Conservation (phyloP, 2,113 vertebrate species). For the Copsychus sechellarum region DNA sequence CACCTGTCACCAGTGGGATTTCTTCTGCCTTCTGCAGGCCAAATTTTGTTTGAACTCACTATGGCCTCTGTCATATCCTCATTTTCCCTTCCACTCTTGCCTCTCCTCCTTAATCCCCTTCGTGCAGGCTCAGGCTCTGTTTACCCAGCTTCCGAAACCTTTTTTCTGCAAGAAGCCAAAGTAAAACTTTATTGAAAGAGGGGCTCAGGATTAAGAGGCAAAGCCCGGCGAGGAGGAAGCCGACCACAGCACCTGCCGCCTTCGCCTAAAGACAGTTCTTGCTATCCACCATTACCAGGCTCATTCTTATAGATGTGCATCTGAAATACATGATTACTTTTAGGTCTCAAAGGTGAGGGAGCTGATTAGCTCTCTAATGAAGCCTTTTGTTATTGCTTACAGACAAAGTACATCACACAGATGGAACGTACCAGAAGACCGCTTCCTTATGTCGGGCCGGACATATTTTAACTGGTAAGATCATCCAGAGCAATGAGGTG, state of each 20-base stretch:
- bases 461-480: background rate
- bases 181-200: conserved; percentile 72
- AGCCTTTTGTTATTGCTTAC: conserved; percentile 53
- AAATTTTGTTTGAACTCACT: conserved; percentile 98
- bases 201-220: conserved; percentile 53
- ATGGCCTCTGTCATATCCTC: conserved; percentile 95
- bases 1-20: conserved; percentile 95
- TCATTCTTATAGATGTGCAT: conserved; percentile 53
- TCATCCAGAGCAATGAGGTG: background rate
- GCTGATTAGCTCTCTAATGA: conserved; percentile 62
- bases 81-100: conserved; percentile 90
- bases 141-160: conserved; percentile 65
- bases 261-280: background rate
- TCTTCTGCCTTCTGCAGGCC: conserved; percentile 93
- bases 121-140: conserved; percentile 59
- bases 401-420: conserved; percentile 49
- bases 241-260: background rate
- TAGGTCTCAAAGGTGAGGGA: conserved; percentile 57
- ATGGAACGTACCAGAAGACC: background rate
- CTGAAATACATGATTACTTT: conserved; percentile 67
- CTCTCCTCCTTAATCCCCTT: conserved; percentile 77
- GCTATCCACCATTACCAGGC: background rate
- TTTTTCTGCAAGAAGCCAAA: conserved; percentile 66
- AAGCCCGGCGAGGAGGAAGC: background rate
- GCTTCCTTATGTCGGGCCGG: background rate